Evolutionary conservation across 2,888 invertebrate species (phyloP), one percentile per base, ranked within the genome.

Genomic region (Boloria euphrosyne): DNA sequence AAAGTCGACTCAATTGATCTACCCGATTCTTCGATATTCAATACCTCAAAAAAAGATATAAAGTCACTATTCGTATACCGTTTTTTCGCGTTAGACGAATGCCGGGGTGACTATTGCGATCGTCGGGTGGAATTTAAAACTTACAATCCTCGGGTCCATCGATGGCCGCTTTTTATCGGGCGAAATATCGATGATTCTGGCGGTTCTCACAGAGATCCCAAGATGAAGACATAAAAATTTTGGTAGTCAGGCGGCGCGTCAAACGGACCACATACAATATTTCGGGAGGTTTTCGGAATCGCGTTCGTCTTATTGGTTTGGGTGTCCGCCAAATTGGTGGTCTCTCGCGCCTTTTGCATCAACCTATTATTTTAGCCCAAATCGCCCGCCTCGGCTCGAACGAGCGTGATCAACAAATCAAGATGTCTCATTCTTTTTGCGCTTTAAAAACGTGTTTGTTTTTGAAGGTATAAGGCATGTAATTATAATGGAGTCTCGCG

Each of bases 151-250:
- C 77, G 78, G 77, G 78, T 78, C 83, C 79, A 83, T 85, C 77
- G 80, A 80, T 81, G 80, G 81, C 82, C 76, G 66, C 71, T 75
- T 74, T 80, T 74, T 69, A 75, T 79, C 80, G 78, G 79, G 75
- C 77, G 74, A 73, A 78, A 84, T 79, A 78, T 82, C 80, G 79
- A 77, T 73, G 78, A 78, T 79, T 77, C 72, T 72, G 71, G 71
- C 78, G 78, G 81, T 87, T 90, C 89, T 86, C 89, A 86, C 86
- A 81, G 83, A 75, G 76, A 43, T 43, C 43, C n/a, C 10, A 18
- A 38, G 82, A 92, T 92, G 89, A 91, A 92, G 92, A 92, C 91
- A 89, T 92, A 91, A 90, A 89, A 87, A 87, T 90, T 86, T 87
- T 82, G 82, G 81, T 77, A 80, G 80, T 78, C 77, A 76, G 70